Base-by-base conservation (phyloP, 2,113 vertebrate genomes). In the Thinocorus orbignyianus region DNA sequence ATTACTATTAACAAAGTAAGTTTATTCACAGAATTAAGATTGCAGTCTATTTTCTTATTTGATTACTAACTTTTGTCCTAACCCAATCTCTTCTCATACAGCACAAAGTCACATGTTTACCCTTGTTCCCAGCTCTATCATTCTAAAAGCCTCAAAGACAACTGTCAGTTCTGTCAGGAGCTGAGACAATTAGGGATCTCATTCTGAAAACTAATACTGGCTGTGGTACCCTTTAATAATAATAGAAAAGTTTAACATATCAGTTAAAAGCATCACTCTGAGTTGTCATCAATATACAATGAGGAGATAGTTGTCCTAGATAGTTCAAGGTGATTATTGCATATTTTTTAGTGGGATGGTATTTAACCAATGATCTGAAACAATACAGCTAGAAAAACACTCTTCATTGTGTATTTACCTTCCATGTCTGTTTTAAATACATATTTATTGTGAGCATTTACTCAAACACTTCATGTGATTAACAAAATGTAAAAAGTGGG, bases 181-280 rank as follows among this genome's bases (percentile, higher is more conserved):
- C 6, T 41, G 30, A 83, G 46, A 42, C 2, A 26, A 2, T 49
- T 54, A 54, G 11, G 7, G 15, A 31, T 85, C 6, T 12, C 77
- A 18, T 20, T 76, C 46, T 88, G 41, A 48, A 88, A 55, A 78
- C 3, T 9, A 84, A 9, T 86, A 60, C 12, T 66, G 22, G 4
- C 41, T 66, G 23, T 51, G 23, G 20, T 68, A 46, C 6, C 7
- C 54, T 83, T 55, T 77, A 71, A 73, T 46, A 57, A 74, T 18
- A 87, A 52, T 13, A 85, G 18, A 72, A 85, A 66, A 5, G 35
- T 52, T 65, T 86, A 52, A 65, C 16, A 13, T 78, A 93, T 86
- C 44, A 95, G 37, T 39, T 81, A 74, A 95, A 95, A 95, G 61
- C 13, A 68, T 60, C 14, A 64, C 64, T 22, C 41, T 90, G 46